Evolutionary conservation across 2,888 invertebrate species (phyloP), one percentile per base, ranked within the genome.

Genomic region (Drosophila ochracea): DNA sequence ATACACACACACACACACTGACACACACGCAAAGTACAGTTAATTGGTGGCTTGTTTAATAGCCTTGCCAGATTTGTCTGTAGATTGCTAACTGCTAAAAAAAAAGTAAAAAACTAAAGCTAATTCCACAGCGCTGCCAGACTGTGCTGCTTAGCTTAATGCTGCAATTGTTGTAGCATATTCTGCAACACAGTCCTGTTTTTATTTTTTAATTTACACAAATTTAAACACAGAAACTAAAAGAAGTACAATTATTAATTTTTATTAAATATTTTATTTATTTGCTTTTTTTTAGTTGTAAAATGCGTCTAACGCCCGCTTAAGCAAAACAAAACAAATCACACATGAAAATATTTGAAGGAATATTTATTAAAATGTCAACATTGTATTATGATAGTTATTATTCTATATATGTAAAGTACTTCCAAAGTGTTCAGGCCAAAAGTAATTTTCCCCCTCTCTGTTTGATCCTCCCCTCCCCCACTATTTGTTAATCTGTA

Each of bases 381-480:
- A 66, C 41, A 66, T 66, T 74, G 70, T 80, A 82, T 80, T 79
- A 78, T 80, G 66, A 30, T 82, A 78, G 73, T 54, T 63, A 54
- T 43, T 77, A 68, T 37, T 55, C 19, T 28, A 50, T 63, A 47
- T 67, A 13, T 58, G 35, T 73, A 72, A 69, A 68, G 82, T 73
- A 82, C 90, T 91, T 88, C 87, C 87, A 87, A 87, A 87, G 87
- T 87, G 91, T 88, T 91, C 91, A 87, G 87, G 88, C 87, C 87
- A 87, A 91, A 91, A 88, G 80, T 84, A 75, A 87, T 60, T 72
- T 59, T 25, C 58, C 41, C 64, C 43, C 59, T 25, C 28, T 50
- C 4, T n/a, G 21, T 47, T 47, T 16, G 21, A 13, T 13, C 47
- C 21, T 4, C 4, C 4, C 30, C 3, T 30, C 41, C 55, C 30